Base-by-base conservation (phyloP, 2,113 vertebrate genomes). In the Prionailurus bengalensis region DNA sequence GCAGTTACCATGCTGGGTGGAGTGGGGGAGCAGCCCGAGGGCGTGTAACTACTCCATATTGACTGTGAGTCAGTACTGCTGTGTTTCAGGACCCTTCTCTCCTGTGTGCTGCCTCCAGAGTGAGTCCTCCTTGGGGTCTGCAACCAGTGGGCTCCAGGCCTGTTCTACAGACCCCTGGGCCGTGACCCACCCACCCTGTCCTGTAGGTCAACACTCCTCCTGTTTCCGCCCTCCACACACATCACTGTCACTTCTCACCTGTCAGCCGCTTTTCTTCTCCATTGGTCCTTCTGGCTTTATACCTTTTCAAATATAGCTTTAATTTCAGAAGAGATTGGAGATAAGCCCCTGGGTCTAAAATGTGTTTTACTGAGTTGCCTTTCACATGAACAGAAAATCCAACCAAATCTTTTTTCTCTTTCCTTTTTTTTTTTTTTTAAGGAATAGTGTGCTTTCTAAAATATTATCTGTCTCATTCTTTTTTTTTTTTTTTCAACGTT, bases 321-420 rank as follows among this genome's bases (percentile, higher is more conserved):
- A 73, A 63, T 63, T 63, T 95, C 36, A 93, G 53, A 55, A 63
- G 39, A 68, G 29, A 25, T 23, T n/a, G 17, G 25, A 85, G 27
- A n/a, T 55, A 73, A 82, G 55, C 36, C 17, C 13, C 17, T 51
- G 31, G 12, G 31, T n/a, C 51, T 48, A 48, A 39, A 70, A 42
- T 76, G 48, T 88, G 76, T 55, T 95, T 94, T 53, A 61, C 33
- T 81, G 70, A 80, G 55, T 74, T 95, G 31, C 63, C 36, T 94
- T 94, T 74, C 61, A 71, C 13, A 13, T 79, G 70, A 36, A 45
- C 3, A 87, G 61, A 55, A 61, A 78, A 58, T 9, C 31, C 11
- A 55, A 16, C 45, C 65, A 81, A 25, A 33, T 78, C 15, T n/a
- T 25, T 79, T 17, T 82, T 39, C 58, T 61, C 21, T 61, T 21